phyloP scores from a whole-genome alignment of 2,888 invertebrate species.

The Aleiodes leptofemur region DNA sequence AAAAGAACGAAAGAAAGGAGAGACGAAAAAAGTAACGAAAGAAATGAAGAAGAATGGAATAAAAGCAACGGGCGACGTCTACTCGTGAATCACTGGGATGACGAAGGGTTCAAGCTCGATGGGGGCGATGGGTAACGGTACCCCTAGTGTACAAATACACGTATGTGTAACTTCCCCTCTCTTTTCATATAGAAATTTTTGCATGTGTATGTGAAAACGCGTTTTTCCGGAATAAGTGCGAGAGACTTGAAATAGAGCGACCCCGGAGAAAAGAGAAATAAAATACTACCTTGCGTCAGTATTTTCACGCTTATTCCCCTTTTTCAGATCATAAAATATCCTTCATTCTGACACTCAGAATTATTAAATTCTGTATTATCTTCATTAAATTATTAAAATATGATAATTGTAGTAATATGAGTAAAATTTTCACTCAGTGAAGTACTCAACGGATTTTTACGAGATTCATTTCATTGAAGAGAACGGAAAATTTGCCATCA shows the following conservation, averaged over 20 bases:
- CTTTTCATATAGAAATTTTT: too few relatives aligned
- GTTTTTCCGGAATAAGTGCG: conserved; percentile 43
- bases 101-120: conserved; percentile 48
- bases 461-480: background rate
- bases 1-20: conserved; percentile 29
- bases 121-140: conserved; percentile 43
- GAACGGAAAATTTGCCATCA: background rate
- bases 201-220: conserved; percentile 17
- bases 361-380: background rate
- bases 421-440: too few relatives aligned
- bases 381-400: conserved; percentile 12
- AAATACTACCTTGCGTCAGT: conserved; percentile 5
- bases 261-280: conserved; percentile 1
- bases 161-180: background rate
- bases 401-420: background rate
- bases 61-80: conserved; percentile 43
- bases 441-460: too few relatives aligned
- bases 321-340: conserved; percentile 14
- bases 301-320: conserved; percentile 9
- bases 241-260: conserved; percentile 19
- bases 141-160: conserved; percentile 43
- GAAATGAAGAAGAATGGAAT: conserved; percentile 36
- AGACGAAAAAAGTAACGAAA: conserved; percentile 38
- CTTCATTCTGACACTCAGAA: background rate
- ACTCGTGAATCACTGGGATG: conserved; percentile 45